These are phyloP conservation scores for Equus quagga DNA, from an alignment of 2,113 vertebrate species.

Conservation along the genomic window DNA sequence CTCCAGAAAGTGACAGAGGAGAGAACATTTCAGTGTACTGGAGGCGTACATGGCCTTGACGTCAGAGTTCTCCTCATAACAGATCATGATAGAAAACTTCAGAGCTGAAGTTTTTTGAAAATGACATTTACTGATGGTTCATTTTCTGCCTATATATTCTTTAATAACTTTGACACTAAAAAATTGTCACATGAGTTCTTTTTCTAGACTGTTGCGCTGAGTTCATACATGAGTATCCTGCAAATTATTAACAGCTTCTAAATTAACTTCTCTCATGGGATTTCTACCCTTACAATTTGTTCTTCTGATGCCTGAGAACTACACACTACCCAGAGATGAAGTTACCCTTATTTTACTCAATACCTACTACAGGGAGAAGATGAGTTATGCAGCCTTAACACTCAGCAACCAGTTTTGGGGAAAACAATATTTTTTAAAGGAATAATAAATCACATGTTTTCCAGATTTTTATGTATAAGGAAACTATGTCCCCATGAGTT, in stretches of 20 bases:
- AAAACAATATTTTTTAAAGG: conserved; percentile 44
- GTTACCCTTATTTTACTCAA: not conserved
- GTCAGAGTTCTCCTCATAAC: not conserved
- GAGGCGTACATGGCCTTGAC: not conserved
- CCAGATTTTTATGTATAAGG: not conserved
- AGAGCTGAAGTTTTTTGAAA: not conserved
- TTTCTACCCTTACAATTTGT: not conserved
- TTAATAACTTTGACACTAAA: conserved; percentile 38
- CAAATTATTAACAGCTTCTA: conserved; percentile 52
- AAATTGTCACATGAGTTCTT: conserved; percentile 8
- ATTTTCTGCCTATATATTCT: not conserved
- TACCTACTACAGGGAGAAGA: not conserved
- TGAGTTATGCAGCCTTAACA: not conserved
- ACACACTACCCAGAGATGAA: not conserved
- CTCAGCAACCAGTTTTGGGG: conserved; percentile 52
- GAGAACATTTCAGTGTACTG: not conserved
- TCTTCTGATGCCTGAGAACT: not conserved
- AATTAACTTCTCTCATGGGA: not conserved
- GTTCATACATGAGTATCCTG: not conserved
- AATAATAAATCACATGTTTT: conserved; percentile 56
- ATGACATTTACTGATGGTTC: conserved; percentile 27
- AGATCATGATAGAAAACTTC: not conserved
- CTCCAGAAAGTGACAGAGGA: not conserved
- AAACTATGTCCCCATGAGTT: not conserved
- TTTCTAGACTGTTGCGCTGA: not conserved